phyloP scores from a whole-genome alignment of 2,113 vertebrate species.

The Gadus macrocephalus region DNA sequence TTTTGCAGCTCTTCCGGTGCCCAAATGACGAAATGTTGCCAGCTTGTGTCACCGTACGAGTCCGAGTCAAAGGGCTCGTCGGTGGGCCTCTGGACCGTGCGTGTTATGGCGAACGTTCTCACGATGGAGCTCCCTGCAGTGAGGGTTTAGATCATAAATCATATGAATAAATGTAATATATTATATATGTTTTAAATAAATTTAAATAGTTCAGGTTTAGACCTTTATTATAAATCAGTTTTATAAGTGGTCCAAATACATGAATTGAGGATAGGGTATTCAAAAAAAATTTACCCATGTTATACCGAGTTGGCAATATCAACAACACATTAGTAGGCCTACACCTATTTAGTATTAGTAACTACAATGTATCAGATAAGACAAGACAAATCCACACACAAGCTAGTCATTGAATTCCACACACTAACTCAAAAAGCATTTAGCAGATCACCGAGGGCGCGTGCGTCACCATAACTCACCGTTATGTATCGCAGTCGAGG shows the following conservation, averaged over 20 bases:
- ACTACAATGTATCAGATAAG: neutral
- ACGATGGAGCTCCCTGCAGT: constrained; percentile 13
- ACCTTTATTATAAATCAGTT: too few relatives aligned
- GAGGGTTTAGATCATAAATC: neutral
- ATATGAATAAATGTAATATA: neutral
- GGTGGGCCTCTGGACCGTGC: neutral
- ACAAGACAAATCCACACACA: neutral
- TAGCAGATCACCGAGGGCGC: too few relatives aligned
- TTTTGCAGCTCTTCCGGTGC: too few relatives aligned
- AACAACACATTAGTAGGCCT: too few relatives aligned
- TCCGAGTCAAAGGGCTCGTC: constrained; percentile 19
- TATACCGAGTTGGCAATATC: too few relatives aligned
- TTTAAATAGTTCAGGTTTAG: too few relatives aligned
- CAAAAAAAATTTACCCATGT: too few relatives aligned
- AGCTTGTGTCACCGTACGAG: neutral
- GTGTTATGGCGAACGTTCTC: neutral
- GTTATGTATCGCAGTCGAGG: constrained; percentile 13
- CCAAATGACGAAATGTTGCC: too few relatives aligned
- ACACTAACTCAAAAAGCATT: too few relatives aligned
- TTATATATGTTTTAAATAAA: neutral
- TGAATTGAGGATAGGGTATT: too few relatives aligned
- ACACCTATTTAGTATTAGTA: neutral
- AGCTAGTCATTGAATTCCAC: neutral
- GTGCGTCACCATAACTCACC: constrained; percentile 23
- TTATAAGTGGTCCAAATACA: too few relatives aligned